Conservation (phyloP, 2,888 invertebrate genomes). For the Clivina fossor region DNA sequence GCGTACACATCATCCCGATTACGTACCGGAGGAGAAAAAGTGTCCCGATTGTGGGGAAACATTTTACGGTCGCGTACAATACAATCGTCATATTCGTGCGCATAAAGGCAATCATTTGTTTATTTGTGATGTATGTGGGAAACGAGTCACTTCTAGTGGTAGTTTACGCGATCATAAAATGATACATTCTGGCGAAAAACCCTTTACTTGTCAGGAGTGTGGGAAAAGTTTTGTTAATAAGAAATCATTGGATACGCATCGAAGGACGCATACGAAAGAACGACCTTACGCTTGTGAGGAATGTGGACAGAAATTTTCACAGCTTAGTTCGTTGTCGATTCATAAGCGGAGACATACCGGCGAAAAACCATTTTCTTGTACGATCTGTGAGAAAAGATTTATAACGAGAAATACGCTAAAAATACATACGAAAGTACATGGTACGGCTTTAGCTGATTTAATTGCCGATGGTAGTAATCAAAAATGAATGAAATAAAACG, state of each 20-base stretch:
- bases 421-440: constrained; percentile 53
- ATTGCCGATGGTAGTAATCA: too few species aligned
- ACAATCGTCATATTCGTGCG: constrained; percentile 6
- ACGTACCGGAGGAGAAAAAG: background rate
- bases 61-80: background rate
- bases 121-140: constrained; percentile 10
- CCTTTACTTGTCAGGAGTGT: constrained; percentile 52
- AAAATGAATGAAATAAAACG: too few species aligned
- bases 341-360: constrained; percentile 65
- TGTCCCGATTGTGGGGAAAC: background rate
- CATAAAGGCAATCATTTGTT: too few species aligned
- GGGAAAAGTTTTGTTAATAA: constrained; percentile 51
- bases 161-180: constrained; percentile 49
- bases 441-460: too few species aligned
- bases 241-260: constrained; percentile 55
- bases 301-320: constrained; percentile 60
- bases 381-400: constrained; percentile 53
- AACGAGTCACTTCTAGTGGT: background rate
- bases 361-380: constrained; percentile 53
- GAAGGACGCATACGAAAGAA: constrained; percentile 58
- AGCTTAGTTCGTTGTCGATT: constrained; percentile 61
- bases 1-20: constrained; percentile 20
- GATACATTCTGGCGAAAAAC: constrained; percentile 56
- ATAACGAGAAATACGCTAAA: constrained; percentile 57
- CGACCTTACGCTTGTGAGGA: constrained; percentile 52